Percentiles rank a stretch among this genome's conserved stretches.
Evolutionary conservation across 2,113 vertebrate genomes (phyloP).

Genomic region (Climacteris rufus): DNA sequence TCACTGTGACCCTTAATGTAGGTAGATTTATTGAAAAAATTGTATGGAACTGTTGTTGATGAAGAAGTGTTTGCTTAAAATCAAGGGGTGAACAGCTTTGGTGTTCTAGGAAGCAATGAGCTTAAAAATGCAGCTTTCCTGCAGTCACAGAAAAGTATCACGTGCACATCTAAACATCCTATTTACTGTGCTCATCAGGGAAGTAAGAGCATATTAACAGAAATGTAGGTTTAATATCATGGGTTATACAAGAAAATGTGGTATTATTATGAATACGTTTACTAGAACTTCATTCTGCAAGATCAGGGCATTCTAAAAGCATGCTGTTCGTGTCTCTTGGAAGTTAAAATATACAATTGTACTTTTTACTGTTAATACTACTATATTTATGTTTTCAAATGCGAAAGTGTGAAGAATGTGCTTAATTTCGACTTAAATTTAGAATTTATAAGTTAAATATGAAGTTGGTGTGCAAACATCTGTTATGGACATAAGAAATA

Average conservation of each 20-base stretch:
- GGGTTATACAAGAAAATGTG: background rate
- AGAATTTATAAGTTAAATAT: background rate
- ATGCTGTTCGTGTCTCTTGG: rapidly evolving
- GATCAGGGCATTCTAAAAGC: background rate
- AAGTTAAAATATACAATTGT: background rate
- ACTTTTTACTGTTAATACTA: background rate
- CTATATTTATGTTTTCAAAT: background rate
- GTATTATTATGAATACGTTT: background rate
- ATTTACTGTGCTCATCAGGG: rapidly evolving
- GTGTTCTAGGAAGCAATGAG: background rate
- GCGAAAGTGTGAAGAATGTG: background rate
- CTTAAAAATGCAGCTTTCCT: background rate
- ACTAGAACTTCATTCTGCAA: background rate
- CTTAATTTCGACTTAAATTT: background rate
- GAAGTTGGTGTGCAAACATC: background rate
- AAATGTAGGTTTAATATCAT: rapidly evolving
- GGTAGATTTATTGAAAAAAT: background rate
- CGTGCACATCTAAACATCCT: rapidly evolving
- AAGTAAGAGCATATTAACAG: background rate
- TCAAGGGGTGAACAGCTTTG: background rate
- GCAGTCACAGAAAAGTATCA: background rate
- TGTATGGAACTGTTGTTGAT: background rate
- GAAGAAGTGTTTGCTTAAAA: background rate
- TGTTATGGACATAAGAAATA: background rate
- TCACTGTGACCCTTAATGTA: rapidly evolving